Evolutionary conservation across 2,888 invertebrate genomes (phyloP), one percentile per base, ranked within the genome.

Genomic region (Dryobota labecula): DNA sequence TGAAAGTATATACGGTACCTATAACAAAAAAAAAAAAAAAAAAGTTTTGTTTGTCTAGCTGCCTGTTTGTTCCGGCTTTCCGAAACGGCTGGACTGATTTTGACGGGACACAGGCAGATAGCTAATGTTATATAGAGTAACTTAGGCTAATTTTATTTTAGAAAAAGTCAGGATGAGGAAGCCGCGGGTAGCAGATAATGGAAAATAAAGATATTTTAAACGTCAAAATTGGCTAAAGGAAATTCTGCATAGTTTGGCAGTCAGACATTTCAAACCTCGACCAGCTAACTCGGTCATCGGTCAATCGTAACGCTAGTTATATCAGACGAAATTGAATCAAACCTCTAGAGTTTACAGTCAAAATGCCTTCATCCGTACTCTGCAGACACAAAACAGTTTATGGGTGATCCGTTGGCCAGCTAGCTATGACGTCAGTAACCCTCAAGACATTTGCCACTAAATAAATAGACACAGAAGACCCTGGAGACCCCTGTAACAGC

Each of bases 341-440:
- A 57, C 15, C 38, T 69, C 47, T 67, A 56, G n/a, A 72, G 58
- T 62, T 33, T 56, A 63, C 43, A 63, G 58, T 7, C 11, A 65
- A 66, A 78, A 68, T 47, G 33, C 51, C 67, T 54, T 47, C 41
- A 38, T 74, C 49, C 41, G 24, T 36, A 51, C 65, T 43, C 57
- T 33, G 51, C 36, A 65, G 72, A 73, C 64, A 64, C 73, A 68
- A 73, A 80, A 77, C 61, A 70, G 64, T 78, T 81, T 74, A 81
- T 65, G 66, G 64, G 27, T 61, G 61, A 62, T 60, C 45, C 45
- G 54, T 41, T 72, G 78, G 54, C 49, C 69, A 77, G 77, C 54
- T n/a, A 30, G 33, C 67, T 67, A 70, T 78, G 78, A 85, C 84
- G 85, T 84, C 76, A 80, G 57, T 54, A 38, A 71, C 58, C 41